Base-by-base conservation (phyloP, 2,888 invertebrate species). In the Yponomeuta cagnagella region DNA sequence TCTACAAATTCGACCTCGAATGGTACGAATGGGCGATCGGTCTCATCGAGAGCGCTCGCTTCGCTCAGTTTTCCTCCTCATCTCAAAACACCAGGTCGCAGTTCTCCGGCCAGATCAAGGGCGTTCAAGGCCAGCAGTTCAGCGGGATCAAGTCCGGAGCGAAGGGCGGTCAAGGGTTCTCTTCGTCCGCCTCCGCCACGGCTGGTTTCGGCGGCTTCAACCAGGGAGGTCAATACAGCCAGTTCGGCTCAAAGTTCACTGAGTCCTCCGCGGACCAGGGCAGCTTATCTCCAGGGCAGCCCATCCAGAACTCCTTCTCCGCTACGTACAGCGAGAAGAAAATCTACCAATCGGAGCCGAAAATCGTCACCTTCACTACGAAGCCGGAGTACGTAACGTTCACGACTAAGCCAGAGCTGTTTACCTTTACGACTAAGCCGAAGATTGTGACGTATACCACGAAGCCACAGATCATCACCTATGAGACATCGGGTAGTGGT, bases 1-100 rank as follows among this genome's bases (percentile, higher is more conserved):
- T 94, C 89, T 92, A 91, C 84, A 94, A 93, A 75, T 94, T 94
- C 77, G 94, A 94, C 79, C 76, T 93, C 2, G 93, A 93, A 77
- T 94, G 94, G 94, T 93, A 93, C 81, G 83, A 91, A 76, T 92
- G 91, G 89, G 88, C 90, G 0, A 89, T 92, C 48, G 90, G 92
- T 0, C 78, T 90, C 0, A 80, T 86, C 10, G 90, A 91, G 72
- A 89, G 89, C 75, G 82, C 84, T 0, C 77, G 89, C 2, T 92
- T 88, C 79, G 79, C 86, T 0, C 82, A 87, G 70, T 89, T 74
- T 78, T 78, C 77, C n/a, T 76, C 76, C n/a, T 77, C 80, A 2
- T 78, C 81, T 48, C 83, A 83, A 37, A 70, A 80, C 30, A 82
- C 79, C 12, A 80, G 80, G 70, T 67, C 67, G 74, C 75, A 78